phyloP scores from a whole-genome alignment of 1,140 invertebrate species.

The Apis florea region DNA sequence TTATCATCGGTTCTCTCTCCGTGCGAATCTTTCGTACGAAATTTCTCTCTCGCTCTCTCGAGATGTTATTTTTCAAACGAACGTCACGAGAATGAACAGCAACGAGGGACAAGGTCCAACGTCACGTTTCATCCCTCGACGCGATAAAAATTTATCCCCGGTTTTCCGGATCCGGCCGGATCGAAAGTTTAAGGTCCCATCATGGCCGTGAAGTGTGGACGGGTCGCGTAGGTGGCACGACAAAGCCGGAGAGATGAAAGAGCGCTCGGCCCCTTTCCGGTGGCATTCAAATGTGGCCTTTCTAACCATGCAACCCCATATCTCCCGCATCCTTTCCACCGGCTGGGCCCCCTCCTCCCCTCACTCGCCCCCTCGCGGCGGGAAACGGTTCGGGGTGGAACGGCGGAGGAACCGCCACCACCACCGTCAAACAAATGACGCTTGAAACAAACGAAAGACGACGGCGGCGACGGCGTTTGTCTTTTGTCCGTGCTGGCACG shows the following conservation, averaged over 20 bases:
- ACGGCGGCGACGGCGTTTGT: constrained; percentile 68
- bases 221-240: constrained; percentile 52
- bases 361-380: background rate
- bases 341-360: constrained; percentile 2
- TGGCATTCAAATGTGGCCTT: constrained; percentile 77
- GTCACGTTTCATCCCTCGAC: background rate
- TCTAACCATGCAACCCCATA: constrained; percentile 72
- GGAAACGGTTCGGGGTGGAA: constrained; percentile 20
- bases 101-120: background rate
- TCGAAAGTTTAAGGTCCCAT: constrained; percentile 36
- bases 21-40: background rate
- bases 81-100: background rate
- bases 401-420: constrained; percentile 25
- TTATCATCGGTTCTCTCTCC: too few relatives aligned
- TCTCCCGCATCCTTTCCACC: constrained; percentile 69
- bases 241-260: constrained; percentile 70
- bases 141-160: constrained; percentile 8
- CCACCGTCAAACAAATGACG: constrained; percentile 78
- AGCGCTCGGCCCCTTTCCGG: constrained; percentile 63
- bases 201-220: constrained; percentile 21
- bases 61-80: too few relatives aligned
- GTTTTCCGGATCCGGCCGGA: background rate
- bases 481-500: constrained; percentile 76
- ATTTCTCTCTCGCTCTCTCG: too few relatives aligned
- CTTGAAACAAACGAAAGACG: constrained; percentile 80